Base-by-base conservation (phyloP, 2,113 vertebrate genomes). In the Gymnarchus niloticus region DNA sequence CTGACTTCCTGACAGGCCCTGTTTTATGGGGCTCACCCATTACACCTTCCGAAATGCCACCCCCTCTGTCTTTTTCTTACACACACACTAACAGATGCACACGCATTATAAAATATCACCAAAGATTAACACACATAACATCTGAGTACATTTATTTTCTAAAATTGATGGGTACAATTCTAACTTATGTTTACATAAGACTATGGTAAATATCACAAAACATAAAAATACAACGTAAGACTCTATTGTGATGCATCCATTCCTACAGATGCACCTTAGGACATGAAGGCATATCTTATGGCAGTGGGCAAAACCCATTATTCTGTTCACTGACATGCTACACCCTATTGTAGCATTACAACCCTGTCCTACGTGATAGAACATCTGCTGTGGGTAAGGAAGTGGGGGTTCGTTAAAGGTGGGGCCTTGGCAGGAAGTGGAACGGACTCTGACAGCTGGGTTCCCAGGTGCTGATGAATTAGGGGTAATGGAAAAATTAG, bases 1-100 rank as follows among this genome's bases (percentile, higher is more conserved):
- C 91, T 91, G 92, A 90, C 90, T 92, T 92, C 89, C 91, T 94
- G 91, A 92, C 92, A 92, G 87, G 84, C 89, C 89, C 82, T 85
- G 87, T 87, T 92, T 93, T 93, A 92, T 89, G 88, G 87, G 81
- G 44, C 10, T 21, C 46, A 48, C 3, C 41, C 77, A 49, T 48
- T 17, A 6, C 86, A 87, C 83, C 88, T 89, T 90, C 89, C 88
- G 90, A 90, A 90, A 83, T 44, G 37, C 28, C 44, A 46, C 25
- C 41, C n/a, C 49, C 25, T 33, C 49, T 17, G 0, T 21, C 25
- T 7, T 48, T 9, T 19, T 25, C 78, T 51, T 9, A 44, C 69
- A 23, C 57, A 23, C 57, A 73, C 33, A 41, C 28, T 33, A 9
- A 12, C 6, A 12, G 8, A 28, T 25, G 2, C 77, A 49, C 77